phyloP scores from a whole-genome alignment of 2,113 vertebrate genomes.

The Rattus norvegicus region DNA sequence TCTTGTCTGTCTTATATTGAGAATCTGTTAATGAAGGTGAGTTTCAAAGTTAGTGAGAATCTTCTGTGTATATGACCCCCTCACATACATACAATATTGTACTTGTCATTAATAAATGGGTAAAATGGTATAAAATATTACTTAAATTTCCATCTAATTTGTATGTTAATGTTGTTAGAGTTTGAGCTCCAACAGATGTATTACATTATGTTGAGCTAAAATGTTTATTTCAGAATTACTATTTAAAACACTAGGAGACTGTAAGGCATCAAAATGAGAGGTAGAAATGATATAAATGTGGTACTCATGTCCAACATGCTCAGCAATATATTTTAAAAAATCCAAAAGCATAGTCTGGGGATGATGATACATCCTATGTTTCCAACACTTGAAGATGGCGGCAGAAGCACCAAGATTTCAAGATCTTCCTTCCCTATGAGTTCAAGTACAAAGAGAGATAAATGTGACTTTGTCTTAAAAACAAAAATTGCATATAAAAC shows the following conservation, averaged over 20 bases:
- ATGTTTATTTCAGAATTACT: conserved; percentile 29
- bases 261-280: neutral
- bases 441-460: neutral
- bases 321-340: neutral
- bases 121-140: neutral
- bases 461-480: neutral
- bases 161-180: neutral
- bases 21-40: neutral
- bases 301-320: neutral
- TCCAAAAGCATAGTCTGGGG: neutral
- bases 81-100: neutral
- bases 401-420: neutral
- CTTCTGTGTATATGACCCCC: neutral
- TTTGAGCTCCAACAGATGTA: neutral
- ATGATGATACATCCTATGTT: neutral
- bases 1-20: neutral
- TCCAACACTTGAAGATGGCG: neutral
- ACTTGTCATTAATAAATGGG: neutral
- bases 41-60: neutral
- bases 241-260: conserved; percentile 35
- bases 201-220: conserved; percentile 57
- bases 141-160: conserved; percentile 34
- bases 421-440: too few species aligned
- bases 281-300: neutral
- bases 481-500: neutral